Percentiles rank a stretch among this genome's conserved stretches.
Evolutionary conservation across 2,888 invertebrate genomes (phyloP).

Genomic region (Trachelus troglodyta): DNA sequence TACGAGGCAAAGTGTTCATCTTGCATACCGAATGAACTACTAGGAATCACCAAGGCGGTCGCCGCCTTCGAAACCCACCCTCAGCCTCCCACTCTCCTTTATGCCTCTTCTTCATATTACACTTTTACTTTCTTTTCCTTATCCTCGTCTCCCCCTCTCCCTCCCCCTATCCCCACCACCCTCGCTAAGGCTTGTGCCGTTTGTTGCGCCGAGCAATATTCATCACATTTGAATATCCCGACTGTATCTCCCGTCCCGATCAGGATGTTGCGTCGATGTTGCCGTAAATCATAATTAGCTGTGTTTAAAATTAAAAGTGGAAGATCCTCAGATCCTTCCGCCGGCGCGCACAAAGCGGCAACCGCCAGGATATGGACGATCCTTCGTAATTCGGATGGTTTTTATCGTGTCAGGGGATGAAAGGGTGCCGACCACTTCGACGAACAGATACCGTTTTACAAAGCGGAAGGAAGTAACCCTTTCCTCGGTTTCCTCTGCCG

Average conservation of each 20-base stretch:
- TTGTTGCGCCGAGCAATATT: slow-evolving; percentile 57
- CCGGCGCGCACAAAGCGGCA: slow-evolving; percentile 26
- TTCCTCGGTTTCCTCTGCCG: slow-evolving; percentile 9
- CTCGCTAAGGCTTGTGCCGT: slow-evolving; percentile 38
- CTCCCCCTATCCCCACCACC: slow-evolving; percentile 28
- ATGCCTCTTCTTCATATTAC: slow-evolving; percentile 19
- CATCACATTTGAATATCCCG: slow-evolving; percentile 61
- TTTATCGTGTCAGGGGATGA: slow-evolving; percentile 41
- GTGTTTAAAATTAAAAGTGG: slow-evolving; percentile 55
- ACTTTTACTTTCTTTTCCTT: slow-evolving; percentile 26
- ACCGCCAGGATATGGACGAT: slow-evolving; percentile 34
- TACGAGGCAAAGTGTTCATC: slow-evolving; percentile 32
- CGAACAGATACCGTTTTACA: neutral
- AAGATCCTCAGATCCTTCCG: slow-evolving; percentile 35
- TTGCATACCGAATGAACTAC: slow-evolving; percentile 51
- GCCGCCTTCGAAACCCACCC: neutral
- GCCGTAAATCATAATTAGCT: slow-evolving; percentile 63
- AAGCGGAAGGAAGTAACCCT: slow-evolving; percentile 34
- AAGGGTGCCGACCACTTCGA: slow-evolving; percentile 34
- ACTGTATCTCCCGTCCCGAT: slow-evolving; percentile 59
- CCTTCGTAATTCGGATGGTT: slow-evolving; percentile 52
- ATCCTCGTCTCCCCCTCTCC: slow-evolving; percentile 12
- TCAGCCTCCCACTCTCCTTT: slow-evolving; percentile 13
- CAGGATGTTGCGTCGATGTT: slow-evolving; percentile 59
- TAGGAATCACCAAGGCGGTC: slow-evolving; percentile 34